Evolutionary conservation across 2,113 vertebrate genomes (phyloP), one percentile per base, ranked within the genome.

Genomic region (Meriones unguiculatus): DNA sequence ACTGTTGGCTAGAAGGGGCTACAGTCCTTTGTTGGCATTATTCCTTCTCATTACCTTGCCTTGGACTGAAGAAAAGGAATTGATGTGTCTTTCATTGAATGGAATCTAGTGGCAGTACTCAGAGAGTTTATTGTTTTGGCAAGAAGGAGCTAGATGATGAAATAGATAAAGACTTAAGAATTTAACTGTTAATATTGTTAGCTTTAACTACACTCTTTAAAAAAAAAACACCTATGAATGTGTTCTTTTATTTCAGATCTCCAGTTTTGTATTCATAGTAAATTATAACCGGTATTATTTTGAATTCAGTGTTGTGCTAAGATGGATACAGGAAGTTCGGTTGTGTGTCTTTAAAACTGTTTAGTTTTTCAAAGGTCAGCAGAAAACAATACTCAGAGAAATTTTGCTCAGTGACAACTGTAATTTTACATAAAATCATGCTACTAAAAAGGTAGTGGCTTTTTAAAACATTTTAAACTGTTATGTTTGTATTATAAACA

Each of bases 391-490:
- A 88, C 52, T 93, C 24, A 57, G 67, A 91, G 80, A n/a, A 95
- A 93, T 67, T 91, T 50, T 85, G 78, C 87, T 90, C 20, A 10
- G 52, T n/a, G 25, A 73, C 38, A 94, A 82, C 12, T 93, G 3
- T 28, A 72, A 85, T 94, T 89, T 89, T 95, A 82, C 75, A 89
- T 77, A 62, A 92, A 97, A 78, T 73, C 75, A 86, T 90, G 94
- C 91, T 13, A 77, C 92, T 77, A 86, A 10, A 87, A 85, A 28
- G 20, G 35, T 50, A 6, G 57, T 78, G 24, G 22, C 2, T 94
- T 93, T 92, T 82, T 64, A 92, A 94, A 75, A 41, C 7, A 91
- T 90, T 89, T 86, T 64, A 70, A 91, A 28, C 6, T 84, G 24
- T 57, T 90, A 20, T 95, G 13, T 76, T 59, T 93, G n/a, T 20